Evolutionary conservation across 2,888 invertebrate genomes (phyloP).

Genomic region (Drosophila gaucha): DNA sequence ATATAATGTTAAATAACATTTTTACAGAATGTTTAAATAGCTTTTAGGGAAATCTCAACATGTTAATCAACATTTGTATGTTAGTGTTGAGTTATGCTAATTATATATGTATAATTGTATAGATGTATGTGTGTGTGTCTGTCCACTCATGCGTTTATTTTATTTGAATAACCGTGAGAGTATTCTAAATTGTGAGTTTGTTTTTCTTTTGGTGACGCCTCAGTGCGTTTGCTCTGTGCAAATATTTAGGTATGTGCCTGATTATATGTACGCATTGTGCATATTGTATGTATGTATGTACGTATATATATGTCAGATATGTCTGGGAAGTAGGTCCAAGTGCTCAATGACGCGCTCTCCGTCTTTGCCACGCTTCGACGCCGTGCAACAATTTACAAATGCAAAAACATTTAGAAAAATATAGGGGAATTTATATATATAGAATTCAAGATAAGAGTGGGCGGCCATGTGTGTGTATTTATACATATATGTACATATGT

Average conservation of each 20-base stretch:
- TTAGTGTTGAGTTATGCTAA: neutral
- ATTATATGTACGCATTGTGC: constrained; percentile 5
- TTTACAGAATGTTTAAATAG: too few relatives aligned
- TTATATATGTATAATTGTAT: neutral
- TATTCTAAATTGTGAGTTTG: constrained; percentile 11
- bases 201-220: constrained; percentile 33
- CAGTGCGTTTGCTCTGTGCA: constrained; percentile 48
- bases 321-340: constrained; percentile 38
- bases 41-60: too few relatives aligned
- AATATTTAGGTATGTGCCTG: constrained; percentile 34
- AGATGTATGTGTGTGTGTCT: neutral
- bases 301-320: constrained; percentile 11
- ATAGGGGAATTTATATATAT: neutral
- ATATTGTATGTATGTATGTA: neutral
- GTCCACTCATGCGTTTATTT: constrained; percentile 65
- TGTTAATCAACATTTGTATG: neutral
- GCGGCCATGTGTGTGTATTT: neutral
- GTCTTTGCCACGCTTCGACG: constrained; percentile 50
- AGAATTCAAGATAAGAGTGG: constrained; percentile 24
- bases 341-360: constrained; percentile 54
- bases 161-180: constrained; percentile 49
- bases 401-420: constrained; percentile 4
- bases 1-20: neutral
- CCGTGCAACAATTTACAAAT: constrained; percentile 33
- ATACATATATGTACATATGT: neutral